Percentiles rank a stretch among this genome's conserved stretches.
Evolutionary conservation across 37 sponge, comb jelly and placozoan species (phyloP).

Genomic region (Bolinopsis microptera): DNA sequence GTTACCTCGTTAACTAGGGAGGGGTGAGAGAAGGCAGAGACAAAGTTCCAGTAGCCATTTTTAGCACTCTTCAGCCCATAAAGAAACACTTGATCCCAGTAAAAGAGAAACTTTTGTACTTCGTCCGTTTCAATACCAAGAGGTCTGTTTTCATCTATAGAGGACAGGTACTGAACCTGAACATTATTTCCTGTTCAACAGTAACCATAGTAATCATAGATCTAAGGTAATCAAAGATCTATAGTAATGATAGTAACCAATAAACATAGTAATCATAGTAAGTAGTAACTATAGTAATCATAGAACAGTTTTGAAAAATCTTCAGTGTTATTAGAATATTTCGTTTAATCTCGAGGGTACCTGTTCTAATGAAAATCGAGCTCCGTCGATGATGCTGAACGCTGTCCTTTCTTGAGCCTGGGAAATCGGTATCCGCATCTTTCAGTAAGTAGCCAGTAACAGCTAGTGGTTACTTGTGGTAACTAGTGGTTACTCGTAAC

Average conservation of each 20-base stretch:
- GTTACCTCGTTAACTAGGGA: slow-evolving; percentile 16
- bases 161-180: slow-evolving; percentile 57
- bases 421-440: neutral
- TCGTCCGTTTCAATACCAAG: slow-evolving; percentile 62
- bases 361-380: slow-evolving; percentile 54
- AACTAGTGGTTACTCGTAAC: neutral
- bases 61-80: slow-evolving; percentile 13
- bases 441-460: too few relatives aligned
- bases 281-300: too few relatives aligned
- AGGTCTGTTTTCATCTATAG: slow-evolving; percentile 41
- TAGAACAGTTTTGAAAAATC: too few relatives aligned
- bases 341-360: too few relatives aligned
- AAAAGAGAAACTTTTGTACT: slow-evolving; percentile 59
- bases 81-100: slow-evolving; percentile 58
- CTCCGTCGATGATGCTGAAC: slow-evolving; percentile 44
- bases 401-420: slow-evolving; percentile 25
- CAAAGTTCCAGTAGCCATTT: slow-evolving; percentile 49
- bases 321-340: too few relatives aligned
- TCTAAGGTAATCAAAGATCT: too few relatives aligned
- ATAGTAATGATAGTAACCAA: too few relatives aligned
- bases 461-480: slow-evolving; percentile 22
- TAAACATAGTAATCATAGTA: too few relatives aligned
- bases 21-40: slow-evolving; percentile 38
- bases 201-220: too few relatives aligned
- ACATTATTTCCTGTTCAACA: too few relatives aligned